A percentile compares a stretch with the other conserved stretches of the same genome.
phyloP scores from a whole-genome alignment of 2,113 vertebrate genomes.

The Tricholaema leucomelas region DNA sequence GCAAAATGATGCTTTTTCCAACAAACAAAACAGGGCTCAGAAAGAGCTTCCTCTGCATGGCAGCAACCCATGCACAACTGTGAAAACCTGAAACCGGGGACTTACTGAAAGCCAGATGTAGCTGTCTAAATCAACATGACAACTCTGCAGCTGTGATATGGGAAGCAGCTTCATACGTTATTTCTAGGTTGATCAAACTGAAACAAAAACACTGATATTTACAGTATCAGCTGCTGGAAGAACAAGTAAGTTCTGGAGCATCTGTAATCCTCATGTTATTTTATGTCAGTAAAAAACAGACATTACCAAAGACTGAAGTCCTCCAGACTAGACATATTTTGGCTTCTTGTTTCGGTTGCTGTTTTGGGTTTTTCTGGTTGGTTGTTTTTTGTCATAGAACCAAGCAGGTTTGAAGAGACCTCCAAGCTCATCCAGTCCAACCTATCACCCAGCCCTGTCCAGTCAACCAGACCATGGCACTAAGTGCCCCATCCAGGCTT shows the following conservation, averaged over 20 bases:
- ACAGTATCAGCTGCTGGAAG: neutral
- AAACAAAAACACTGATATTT: conserved; percentile 4
- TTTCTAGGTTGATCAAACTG: conserved; percentile 10
- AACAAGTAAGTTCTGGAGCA: neutral
- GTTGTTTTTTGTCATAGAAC: neutral
- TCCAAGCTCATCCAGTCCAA: too few relatives aligned
- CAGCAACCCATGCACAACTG: neutral
- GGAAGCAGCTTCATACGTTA: conserved; percentile 13
- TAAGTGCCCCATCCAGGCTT: too few relatives aligned
- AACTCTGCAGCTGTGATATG: neutral
- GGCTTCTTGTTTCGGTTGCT: neutral
- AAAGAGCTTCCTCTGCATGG: neutral
- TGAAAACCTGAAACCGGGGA: conserved; percentile 20
- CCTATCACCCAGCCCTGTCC: too few relatives aligned
- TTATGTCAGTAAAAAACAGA: neutral
- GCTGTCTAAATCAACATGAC: conserved; percentile 35
- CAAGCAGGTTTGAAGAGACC: too few relatives aligned
- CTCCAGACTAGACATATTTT: neutral
- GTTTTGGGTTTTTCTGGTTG: too few relatives aligned
- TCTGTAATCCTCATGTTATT: neutral
- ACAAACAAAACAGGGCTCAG: neutral
- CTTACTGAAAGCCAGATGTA: conserved; percentile 32
- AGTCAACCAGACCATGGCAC: too few relatives aligned
- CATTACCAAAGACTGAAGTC: neutral
- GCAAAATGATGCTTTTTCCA: neutral